phyloP scores from a whole-genome alignment of 2,888 invertebrate genomes.

The Xiphydria camelus region DNA sequence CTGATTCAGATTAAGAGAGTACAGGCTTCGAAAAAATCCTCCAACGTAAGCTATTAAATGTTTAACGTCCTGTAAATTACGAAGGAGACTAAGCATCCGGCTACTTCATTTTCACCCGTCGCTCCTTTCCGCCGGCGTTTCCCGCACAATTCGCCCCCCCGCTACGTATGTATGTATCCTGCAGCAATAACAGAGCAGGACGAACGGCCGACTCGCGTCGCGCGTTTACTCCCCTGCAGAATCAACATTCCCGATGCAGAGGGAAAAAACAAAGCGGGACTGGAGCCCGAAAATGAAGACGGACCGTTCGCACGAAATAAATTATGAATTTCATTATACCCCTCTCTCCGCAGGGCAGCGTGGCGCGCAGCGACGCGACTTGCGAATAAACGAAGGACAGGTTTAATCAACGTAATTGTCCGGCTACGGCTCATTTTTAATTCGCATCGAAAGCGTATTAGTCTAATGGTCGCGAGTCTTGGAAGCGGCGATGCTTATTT shows the following conservation, averaged over 20 bases:
- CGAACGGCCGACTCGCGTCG: not conserved
- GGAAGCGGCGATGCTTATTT: too few species aligned
- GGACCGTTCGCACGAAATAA: constrained; percentile 11
- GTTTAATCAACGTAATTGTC: constrained; percentile 31
- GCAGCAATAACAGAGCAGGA: too few species aligned
- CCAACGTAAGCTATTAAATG: not conserved
- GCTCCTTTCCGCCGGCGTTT: not conserved
- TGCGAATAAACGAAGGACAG: constrained; percentile 14
- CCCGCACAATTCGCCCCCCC: not conserved
- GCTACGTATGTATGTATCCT: not conserved
- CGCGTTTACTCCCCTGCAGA: not conserved
- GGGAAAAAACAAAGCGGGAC: constrained; percentile 4
- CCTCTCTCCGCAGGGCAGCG: too few species aligned
- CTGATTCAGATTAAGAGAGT: too few species aligned
- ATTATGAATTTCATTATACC: constrained; percentile 14
- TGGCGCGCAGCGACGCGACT: constrained; percentile 21
- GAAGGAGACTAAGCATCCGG: not conserved
- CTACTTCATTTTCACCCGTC: not conserved
- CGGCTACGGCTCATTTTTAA: constrained; percentile 14
- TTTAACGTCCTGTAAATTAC: not conserved
- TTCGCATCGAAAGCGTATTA: constrained; percentile 30
- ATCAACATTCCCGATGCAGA: constrained; percentile 1
- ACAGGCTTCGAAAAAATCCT: too few species aligned
- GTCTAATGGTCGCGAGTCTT: constrained; percentile 25
- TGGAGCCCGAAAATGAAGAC: constrained; percentile 8